Base-by-base conservation (phyloP, 2,888 invertebrate genomes). In the Eretmocerus hayati region DNA sequence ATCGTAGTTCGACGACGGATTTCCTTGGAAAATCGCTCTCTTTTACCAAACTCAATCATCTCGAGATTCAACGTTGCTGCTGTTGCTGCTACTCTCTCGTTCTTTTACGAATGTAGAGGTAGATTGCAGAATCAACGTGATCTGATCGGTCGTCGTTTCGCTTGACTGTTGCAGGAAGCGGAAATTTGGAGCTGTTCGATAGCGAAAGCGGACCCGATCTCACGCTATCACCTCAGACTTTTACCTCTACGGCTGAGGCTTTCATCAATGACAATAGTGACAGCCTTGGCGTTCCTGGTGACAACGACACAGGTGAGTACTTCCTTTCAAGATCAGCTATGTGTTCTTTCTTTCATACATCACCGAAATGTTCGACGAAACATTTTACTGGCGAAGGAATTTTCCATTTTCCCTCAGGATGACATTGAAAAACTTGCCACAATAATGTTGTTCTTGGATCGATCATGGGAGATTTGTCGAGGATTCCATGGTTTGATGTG, bases 201-300 rank as follows among this genome's bases (percentile, higher is more conserved):
- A 78, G 78, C 58, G 74, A 74, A 59, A 79, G 78, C 61, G 79
- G 78, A 53, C 79, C 78, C 58, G 80, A 80, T 68, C 74, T 80
- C 61, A 80, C 79, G 57, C 67, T 80, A 63, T 79, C 79, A 54
- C 80, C 80, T 57, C 79, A 79, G 69, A 79, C 79, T 50, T 79
- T 79, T 67, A 79, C 79, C 61, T 79, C 78, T 64, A 77, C 79
- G 61, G 75, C 79, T 55, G 79, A 79, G 72, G 79, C 79, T 71
- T 79, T 79, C 67, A 78, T 79, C 73, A 79, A 79, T 71, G 79
- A 80, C 74, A 79, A 79, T 73, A 79, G 79, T 59, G 78, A 80
- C 72, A 79, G 79, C 70, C 72, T 80, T 57, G 78, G 79, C 46
- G 78, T 79, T 62, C 76, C 78, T 42, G 74, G 76, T 59, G 80